phyloP scores from a whole-genome alignment of 2,113 vertebrate genomes.

The Atherinomorus stipes region DNA sequence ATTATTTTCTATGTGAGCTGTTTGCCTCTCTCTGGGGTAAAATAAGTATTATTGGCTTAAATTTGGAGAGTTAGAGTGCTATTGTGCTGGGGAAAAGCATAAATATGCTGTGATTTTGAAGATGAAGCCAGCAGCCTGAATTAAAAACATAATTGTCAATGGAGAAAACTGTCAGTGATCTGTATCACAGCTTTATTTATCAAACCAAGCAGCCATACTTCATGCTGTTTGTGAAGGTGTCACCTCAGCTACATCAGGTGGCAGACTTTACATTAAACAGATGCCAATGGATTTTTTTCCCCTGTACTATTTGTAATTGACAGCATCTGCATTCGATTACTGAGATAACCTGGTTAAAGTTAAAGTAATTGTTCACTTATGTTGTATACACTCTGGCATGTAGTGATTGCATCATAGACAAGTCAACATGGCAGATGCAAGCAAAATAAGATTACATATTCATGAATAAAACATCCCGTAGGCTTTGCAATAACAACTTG shows the following conservation, averaged over 20 bases:
- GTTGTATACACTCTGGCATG: slow-evolving; percentile 53
- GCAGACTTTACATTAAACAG: slow-evolving; percentile 18
- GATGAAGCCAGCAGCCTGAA: not conserved
- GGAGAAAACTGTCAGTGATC: too few species aligned
- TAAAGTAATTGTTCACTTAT: slow-evolving; percentile 65
- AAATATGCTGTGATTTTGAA: not conserved
- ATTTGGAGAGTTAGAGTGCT: not conserved
- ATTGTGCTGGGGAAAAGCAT: not conserved
- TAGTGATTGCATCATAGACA: slow-evolving; percentile 6
- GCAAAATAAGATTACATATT: not conserved
- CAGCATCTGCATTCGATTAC: slow-evolving; percentile 71
- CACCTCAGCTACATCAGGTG: not conserved
- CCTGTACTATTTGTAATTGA: slow-evolving; percentile 28
- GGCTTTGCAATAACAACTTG: not conserved
- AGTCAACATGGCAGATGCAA: not conserved
- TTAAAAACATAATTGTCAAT: too few species aligned
- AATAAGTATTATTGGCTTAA: not conserved
- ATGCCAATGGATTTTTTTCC: slow-evolving; percentile 28
- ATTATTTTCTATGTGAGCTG: not conserved
- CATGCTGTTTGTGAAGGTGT: not conserved
- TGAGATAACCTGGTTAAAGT: slow-evolving; percentile 66
- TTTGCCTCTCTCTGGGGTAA: not conserved
- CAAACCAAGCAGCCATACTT: not conserved
- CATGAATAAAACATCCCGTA: not conserved
- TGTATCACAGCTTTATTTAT: too few species aligned